Base-by-base conservation (phyloP, 2,888 invertebrate genomes). In the Euzophera pinguis region DNA sequence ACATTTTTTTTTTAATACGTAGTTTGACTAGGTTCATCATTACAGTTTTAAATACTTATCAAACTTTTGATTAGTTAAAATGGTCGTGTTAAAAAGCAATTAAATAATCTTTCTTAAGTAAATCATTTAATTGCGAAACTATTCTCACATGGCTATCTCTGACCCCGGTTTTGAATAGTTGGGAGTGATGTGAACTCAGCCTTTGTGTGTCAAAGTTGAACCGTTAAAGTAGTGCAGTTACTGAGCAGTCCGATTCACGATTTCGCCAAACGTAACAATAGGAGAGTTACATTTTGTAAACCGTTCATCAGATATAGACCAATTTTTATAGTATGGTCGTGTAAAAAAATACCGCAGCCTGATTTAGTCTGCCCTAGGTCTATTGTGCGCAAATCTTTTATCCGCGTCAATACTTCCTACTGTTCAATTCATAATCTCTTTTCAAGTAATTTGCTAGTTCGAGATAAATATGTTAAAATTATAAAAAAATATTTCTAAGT, bases 201-300 rank as follows among this genome's bases (percentile, higher is more conserved):
- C 58, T 71, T 81, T 82, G 73, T 82, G 64, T 83, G 84, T 81
- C 84, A 84, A 78, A 85, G 82, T 79, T 85, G 73, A 84, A 85
- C 86, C 85, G 86, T 85, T 85, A 84, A 77, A 14, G 62, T 70
- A 63, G 59, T 68, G 69, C 65, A 67, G 71, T 70, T 72, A 73
- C 64, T 61, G 64, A 67, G 66, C 59, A 61, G 69, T 67, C 71
- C 60, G 66, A 63, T 75, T 73, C 81, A 83, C 81, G 84, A 81
- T 68, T 75, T 73, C 63, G 64, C 69, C 64, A 69, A 73, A 71
- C 62, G 58, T 62, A 69, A 82, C 81, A 82, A 82, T 76, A 60
- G 66, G 59, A 63, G 60, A 69, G 65, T 67, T 69, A 50, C 54
- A 51, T 69, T 68, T 69, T 68, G 63, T 71, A 71, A 69, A 69